A percentile compares a stretch with the other conserved stretches of the same genome.
phyloP scores from a whole-genome alignment of 2,797 vertebrate genomes.

The Phyllotis vaccarum region DNA sequence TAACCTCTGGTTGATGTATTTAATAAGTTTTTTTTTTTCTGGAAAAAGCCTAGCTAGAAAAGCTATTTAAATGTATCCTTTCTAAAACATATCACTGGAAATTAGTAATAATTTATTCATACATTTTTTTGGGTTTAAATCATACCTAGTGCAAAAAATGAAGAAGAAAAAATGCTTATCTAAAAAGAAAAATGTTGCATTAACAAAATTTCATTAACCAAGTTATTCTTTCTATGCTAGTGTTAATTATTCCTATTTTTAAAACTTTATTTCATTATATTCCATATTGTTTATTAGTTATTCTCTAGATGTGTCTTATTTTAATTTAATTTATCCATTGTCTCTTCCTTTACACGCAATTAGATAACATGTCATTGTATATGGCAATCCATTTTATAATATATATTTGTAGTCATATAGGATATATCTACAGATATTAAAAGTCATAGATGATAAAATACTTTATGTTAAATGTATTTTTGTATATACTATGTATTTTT shows the following conservation, averaged over 20 bases:
- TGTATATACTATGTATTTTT: neutral
- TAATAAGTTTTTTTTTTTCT: neutral
- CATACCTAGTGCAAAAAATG: slow-evolving; percentile 15
- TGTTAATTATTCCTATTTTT: neutral
- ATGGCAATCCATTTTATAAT: neutral
- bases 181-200: neutral
- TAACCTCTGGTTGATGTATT: neutral
- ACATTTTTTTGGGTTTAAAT: neutral
- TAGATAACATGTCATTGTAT: neutral
- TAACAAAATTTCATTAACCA: neutral
- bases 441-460: neutral
- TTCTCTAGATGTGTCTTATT: neutral
- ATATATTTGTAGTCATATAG: neutral
- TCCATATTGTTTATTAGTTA: neutral
- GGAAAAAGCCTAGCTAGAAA: neutral
- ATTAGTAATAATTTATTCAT: slow-evolving; percentile 23
- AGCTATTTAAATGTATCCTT: neutral
- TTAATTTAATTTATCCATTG: neutral
- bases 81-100: neutral
- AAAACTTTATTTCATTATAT: neutral
- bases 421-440: neutral
- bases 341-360: neutral
- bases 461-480: neutral
- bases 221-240: neutral
- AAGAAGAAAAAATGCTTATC: slow-evolving; percentile 6